A percentile compares a stretch with the other conserved stretches of the same genome.
Conservation (phyloP, 2,797 vertebrate species). For the Brachymystax lenok region DNA sequence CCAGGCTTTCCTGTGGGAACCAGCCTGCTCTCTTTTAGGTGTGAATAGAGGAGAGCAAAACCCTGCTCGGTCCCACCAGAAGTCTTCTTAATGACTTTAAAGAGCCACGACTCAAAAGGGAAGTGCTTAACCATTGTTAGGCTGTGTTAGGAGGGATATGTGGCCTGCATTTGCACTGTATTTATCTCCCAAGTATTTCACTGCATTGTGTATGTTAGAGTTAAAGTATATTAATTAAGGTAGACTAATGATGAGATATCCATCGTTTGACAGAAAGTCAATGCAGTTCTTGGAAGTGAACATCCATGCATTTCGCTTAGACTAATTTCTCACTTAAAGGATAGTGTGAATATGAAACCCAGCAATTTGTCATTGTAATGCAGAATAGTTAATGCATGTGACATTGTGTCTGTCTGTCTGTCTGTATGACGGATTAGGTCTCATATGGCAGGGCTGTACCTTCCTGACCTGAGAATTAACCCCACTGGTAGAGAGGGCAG, state of each 20-base stretch:
- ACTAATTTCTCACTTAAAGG: not conserved
- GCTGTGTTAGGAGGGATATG: not conserved
- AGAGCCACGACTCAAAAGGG: conserved; percentile 23
- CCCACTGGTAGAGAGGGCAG: no score
- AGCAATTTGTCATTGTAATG: not conserved
- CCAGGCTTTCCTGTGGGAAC: conserved; percentile 64
- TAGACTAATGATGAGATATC: no score
- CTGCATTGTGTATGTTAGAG: no score
- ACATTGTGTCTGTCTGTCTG: not conserved
- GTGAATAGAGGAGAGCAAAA: conserved; percentile 22
- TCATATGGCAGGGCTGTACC: not conserved
- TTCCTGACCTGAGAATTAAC: not conserved
- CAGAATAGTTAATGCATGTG: not conserved
- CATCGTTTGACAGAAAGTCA: no score
- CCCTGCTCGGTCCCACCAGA: conserved; percentile 20
- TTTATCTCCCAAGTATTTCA: not conserved
- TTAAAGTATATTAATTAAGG: no score
- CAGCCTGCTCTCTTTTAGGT: conserved; percentile 34
- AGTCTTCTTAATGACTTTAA: conserved; percentile 49
- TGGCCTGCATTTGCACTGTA: not conserved
- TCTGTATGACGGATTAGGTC: not conserved
- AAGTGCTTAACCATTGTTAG: not conserved
- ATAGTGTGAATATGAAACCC: not conserved
- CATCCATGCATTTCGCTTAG: no score
- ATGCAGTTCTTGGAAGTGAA: no score